These are phyloP conservation scores for Polypterus senegalus DNA, from an alignment of 2,113 vertebrate genomes.

Conservation along the genomic window DNA sequence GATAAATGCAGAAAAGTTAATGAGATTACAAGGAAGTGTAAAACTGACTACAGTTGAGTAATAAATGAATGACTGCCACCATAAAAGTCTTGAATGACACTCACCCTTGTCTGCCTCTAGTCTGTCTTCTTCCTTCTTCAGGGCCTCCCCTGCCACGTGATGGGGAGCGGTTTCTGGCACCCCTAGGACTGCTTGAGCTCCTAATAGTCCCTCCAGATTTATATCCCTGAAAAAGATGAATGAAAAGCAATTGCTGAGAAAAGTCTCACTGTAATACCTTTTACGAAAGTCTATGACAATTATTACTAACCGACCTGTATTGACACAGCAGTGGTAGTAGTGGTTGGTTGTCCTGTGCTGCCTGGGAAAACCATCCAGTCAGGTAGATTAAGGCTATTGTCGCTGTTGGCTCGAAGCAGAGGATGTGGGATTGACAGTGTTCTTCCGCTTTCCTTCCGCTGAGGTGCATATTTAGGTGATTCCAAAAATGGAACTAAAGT, in stretches of 20 bases:
- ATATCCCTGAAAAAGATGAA: slow-evolving; percentile 43
- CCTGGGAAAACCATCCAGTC: slow-evolving; percentile 78
- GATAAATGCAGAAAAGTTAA: no score
- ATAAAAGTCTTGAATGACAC: no score
- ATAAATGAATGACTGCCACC: no score
- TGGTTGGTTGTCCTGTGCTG: slow-evolving; percentile 30
- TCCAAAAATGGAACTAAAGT: slow-evolving; percentile 74
- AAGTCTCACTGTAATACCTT: no score
- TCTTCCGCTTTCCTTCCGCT: slow-evolving; percentile 58
- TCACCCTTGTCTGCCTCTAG: slow-evolving; percentile 61
- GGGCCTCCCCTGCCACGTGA: slow-evolving; percentile 59
- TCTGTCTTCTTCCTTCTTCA: slow-evolving; percentile 65
- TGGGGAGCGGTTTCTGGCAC: slow-evolving; percentile 71
- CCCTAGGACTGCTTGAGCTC: slow-evolving; percentile 80
- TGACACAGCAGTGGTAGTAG: slow-evolving; percentile 51
- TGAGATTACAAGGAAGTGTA: no score
- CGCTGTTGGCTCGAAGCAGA: slow-evolving; percentile 78
- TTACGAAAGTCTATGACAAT: no score
- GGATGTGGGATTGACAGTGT: slow-evolving; percentile 53
- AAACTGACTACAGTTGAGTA: no score
- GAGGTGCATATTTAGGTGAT: slow-evolving; percentile 71
- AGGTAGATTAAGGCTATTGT: slow-evolving; percentile 76
- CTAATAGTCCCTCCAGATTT: slow-evolving; percentile 67
- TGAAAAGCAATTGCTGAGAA: no score
- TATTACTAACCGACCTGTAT: slow-evolving; percentile 43